These are phyloP conservation scores for Thunnus maccoyii DNA, from an alignment of 2,113 vertebrate genomes.

Conservation along the genomic window DNA sequence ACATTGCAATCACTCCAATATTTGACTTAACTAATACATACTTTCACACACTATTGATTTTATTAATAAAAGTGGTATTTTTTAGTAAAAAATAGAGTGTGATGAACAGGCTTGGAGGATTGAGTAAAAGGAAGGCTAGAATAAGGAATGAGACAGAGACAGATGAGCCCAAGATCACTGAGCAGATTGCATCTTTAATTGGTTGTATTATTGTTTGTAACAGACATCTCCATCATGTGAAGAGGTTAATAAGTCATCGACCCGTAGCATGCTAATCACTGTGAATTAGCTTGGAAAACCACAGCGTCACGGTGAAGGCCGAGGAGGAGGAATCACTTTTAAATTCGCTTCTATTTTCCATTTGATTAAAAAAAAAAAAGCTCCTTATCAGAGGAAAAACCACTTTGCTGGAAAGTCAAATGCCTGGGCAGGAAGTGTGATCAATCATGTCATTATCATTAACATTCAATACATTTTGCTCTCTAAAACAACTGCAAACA, in stretches of 20 bases:
- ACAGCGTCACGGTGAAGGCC: conserved; percentile 9
- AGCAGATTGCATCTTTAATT: conserved; percentile 78
- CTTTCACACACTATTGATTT: background rate
- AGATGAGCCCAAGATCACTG: conserved; percentile 53
- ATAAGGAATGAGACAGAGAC: conserved; percentile 64
- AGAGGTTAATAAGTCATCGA: conserved; percentile 70
- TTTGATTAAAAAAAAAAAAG: background rate
- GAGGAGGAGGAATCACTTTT: conserved; percentile 15
- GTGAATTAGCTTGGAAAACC: conserved; percentile 66
- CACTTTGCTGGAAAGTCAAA: background rate
- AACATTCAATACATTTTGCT: background rate
- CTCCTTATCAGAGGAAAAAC: background rate
- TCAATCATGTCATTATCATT: background rate
- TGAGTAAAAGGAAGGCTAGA: conserved; percentile 3
- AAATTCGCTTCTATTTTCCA: conserved; percentile 1
- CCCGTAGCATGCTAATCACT: conserved; percentile 67
- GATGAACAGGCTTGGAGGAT: conserved; percentile 25
- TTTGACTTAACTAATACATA: too few species aligned
- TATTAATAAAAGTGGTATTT: background rate
- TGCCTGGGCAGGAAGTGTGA: background rate
- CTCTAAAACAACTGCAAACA: background rate
- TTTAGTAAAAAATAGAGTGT: background rate
- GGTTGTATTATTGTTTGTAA: conserved; percentile 66
- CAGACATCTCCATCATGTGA: conserved; percentile 70
- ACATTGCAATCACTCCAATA: too few species aligned